These are phyloP conservation scores for Hephaestus fuliginosus DNA, from an alignment of 2,797 vertebrate species.

Conservation along the genomic window DNA sequence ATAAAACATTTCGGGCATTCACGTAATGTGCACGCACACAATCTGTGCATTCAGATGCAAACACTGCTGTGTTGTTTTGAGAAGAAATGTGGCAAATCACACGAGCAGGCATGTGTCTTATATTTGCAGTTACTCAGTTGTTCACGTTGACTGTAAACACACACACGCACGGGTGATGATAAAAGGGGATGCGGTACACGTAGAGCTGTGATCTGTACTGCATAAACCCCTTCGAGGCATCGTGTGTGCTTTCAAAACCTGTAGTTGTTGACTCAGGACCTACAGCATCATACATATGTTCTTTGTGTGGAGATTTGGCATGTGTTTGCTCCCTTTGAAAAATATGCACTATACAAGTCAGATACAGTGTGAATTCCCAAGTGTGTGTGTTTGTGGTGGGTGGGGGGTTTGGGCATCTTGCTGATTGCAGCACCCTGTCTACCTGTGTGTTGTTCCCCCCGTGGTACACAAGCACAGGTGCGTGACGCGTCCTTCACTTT, in stretches of 20 bases:
- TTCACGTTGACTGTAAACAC: constrained; percentile 1
- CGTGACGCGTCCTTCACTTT: constrained; percentile 77
- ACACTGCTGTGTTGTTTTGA: constrained; percentile 35
- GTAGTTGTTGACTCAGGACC: constrained; percentile 28
- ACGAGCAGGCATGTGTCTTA: constrained; percentile 30
- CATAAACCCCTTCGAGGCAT: constrained; percentile 18
- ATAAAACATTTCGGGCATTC: constrained; percentile 15
- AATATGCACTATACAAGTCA: constrained; percentile 24
- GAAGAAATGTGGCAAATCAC: constrained; percentile 33
- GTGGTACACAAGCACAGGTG: constrained; percentile 71
- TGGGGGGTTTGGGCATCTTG: constrained; percentile 46
- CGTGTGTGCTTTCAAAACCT: constrained; percentile 28
- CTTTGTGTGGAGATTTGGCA: constrained; percentile 23
- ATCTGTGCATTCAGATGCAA: constrained; percentile 24
- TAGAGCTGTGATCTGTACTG: constrained; percentile 40
- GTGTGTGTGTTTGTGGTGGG: constrained; percentile 40
- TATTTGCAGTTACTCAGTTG: constrained; percentile 14
- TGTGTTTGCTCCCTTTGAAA: constrained; percentile 40
- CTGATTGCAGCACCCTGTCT: constrained; percentile 56
- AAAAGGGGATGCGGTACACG: constrained; percentile 22
- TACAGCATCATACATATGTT: constrained; percentile 21
- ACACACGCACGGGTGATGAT: constrained; percentile 23
- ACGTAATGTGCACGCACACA: not conserved
- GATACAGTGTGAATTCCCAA: constrained; percentile 16
- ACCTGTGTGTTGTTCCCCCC: constrained; percentile 54